A percentile compares a stretch with the other conserved stretches of the same genome.
Conservation (phyloP, 1,140 invertebrate species). For the Cardiocondyla obscurior region DNA sequence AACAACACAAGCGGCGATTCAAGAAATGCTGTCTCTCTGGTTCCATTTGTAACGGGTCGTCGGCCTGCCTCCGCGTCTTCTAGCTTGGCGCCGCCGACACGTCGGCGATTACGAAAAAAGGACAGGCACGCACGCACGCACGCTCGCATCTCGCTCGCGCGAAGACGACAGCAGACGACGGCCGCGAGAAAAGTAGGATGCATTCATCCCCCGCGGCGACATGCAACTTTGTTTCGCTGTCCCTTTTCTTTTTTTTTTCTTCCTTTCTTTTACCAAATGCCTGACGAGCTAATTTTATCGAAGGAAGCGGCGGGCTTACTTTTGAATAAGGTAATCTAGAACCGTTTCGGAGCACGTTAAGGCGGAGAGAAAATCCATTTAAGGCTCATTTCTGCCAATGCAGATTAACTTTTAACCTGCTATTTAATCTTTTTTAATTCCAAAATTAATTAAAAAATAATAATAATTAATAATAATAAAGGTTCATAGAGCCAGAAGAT, state of each 20-base stretch:
- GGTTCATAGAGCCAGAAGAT: no score
- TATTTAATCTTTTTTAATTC: no score
- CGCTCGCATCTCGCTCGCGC: constrained; percentile 16
- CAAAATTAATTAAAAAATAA: no score
- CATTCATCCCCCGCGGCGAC: constrained; percentile 61
- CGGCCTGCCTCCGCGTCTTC: constrained; percentile 70
- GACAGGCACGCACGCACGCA: constrained; percentile 37
- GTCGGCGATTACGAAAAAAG: constrained; percentile 69
- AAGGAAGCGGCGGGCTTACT: constrained; percentile 1
- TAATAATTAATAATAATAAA: no score
- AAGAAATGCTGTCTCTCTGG: constrained; percentile 67
- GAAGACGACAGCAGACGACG: constrained; percentile 50
- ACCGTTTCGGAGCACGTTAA: neutral
- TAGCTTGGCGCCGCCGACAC: constrained; percentile 70
- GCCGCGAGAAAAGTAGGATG: constrained; percentile 60
- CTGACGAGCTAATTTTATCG: constrained; percentile 22
- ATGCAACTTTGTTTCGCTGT: constrained; percentile 1
- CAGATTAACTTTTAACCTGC: no score
- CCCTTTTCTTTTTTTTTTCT: neutral
- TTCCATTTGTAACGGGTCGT: constrained; percentile 73
- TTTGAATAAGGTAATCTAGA: neutral
- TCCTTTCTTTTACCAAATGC: neutral
- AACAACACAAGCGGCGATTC: constrained; percentile 71
- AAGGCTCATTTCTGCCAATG: no score
- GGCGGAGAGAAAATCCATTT: no score